Conservation (phyloP, 1,140 invertebrate genomes). For the Andrena cerasifolii region DNA sequence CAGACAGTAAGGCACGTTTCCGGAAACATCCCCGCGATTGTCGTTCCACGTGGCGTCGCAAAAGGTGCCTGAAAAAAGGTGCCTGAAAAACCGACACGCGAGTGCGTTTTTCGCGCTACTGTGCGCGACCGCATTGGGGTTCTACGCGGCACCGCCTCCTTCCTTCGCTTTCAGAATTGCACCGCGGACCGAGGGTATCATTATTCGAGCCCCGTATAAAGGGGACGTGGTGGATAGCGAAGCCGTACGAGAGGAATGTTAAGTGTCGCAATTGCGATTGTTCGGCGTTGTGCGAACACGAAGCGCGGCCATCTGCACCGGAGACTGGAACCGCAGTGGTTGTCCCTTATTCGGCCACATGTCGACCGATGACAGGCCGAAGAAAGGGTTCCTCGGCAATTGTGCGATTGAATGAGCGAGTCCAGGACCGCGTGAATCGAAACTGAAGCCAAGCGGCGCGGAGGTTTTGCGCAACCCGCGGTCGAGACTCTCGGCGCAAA, state of each 20-base stretch:
- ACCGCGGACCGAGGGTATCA: conserved; percentile 66
- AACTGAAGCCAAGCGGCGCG: neutral
- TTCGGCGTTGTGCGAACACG: conserved; percentile 49
- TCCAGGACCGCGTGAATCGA: neutral
- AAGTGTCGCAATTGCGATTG: conserved; percentile 71
- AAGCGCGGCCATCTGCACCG: conserved; percentile 66
- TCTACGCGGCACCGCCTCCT: conserved; percentile 22
- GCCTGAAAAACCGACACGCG: neutral
- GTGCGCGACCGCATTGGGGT: neutral
- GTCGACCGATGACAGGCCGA: conserved; percentile 36
- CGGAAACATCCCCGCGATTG: neutral
- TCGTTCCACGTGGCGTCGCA: too few species aligned
- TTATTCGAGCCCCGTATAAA: conserved; percentile 71
- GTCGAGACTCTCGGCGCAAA: neutral
- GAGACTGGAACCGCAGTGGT: conserved; percentile 66
- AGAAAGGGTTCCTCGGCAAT: conserved; percentile 41
- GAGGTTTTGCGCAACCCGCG: too few species aligned
- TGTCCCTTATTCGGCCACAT: conserved; percentile 41
- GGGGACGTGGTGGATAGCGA: conserved; percentile 44
- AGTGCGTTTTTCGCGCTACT: neutral
- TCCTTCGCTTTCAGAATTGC: conserved; percentile 65
- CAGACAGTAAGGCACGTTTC: neutral
- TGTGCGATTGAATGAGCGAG: too few species aligned
- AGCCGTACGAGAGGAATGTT: conserved; percentile 64
- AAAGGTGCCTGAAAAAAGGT: too few species aligned